Conservation (phyloP, 2,113 vertebrate species). For the Cheilinus undulatus region DNA sequence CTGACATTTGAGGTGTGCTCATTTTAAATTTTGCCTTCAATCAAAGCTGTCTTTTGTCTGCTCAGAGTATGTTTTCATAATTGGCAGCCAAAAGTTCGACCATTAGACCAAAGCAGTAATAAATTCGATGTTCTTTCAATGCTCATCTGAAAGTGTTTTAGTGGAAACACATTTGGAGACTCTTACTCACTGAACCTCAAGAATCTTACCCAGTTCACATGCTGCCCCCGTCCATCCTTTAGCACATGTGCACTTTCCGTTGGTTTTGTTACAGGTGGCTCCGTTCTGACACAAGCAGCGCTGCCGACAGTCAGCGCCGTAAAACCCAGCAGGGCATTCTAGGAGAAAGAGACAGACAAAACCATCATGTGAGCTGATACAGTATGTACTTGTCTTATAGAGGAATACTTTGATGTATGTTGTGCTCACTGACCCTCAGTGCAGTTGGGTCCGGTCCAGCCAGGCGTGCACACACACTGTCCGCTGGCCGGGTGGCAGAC, state of each 20-base stretch:
- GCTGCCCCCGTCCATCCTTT: conserved; percentile 88
- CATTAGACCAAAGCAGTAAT: conserved; percentile 1
- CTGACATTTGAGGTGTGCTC: not conserved
- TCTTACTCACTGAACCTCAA: conserved; percentile 34
- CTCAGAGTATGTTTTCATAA: not conserved
- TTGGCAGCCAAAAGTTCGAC: conserved; percentile 1
- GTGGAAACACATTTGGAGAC: conserved; percentile 22
- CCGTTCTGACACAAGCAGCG: conserved; percentile 90
- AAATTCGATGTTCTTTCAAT: conserved; percentile 7
- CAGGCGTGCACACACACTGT: conserved; percentile 85
- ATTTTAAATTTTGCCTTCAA: no score
- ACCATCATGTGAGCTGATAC: conserved; percentile 16
- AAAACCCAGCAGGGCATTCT: conserved; percentile 88
- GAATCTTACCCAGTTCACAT: conserved; percentile 89
- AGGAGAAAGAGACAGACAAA: conserved; percentile 23
- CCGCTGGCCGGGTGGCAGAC: conserved; percentile 87
- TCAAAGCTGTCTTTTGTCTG: no score
- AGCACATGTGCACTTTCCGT: conserved; percentile 85
- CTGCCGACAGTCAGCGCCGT: conserved; percentile 85
- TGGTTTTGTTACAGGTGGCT: conserved; percentile 84
- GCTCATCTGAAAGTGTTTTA: conserved; percentile 22
- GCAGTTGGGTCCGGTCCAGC: conserved; percentile 90
- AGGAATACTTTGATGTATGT: not conserved
- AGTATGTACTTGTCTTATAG: conserved; percentile 14
- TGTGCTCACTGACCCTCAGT: conserved; percentile 83